Conservation (phyloP, 2,797 vertebrate genomes). For the Amniataba percoides region DNA sequence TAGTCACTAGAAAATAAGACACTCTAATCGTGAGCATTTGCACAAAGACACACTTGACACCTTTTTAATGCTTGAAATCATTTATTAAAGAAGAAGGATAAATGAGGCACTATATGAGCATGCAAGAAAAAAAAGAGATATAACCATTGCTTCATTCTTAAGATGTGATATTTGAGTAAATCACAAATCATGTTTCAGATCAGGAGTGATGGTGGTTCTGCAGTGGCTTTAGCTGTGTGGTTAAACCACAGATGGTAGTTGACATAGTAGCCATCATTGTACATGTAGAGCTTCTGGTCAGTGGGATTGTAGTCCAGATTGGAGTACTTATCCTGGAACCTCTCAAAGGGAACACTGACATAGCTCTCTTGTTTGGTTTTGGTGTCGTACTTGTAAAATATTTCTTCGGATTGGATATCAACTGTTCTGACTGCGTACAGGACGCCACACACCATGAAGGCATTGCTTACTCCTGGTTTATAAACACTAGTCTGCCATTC, state of each 20-base stretch:
- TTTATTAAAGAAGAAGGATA: conserved; percentile 67
- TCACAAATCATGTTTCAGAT: conserved; percentile 31
- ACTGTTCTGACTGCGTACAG: conserved; percentile 77
- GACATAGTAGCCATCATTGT: conserved; percentile 82
- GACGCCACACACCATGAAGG: conserved; percentile 84
- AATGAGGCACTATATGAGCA: neutral
- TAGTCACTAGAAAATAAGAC: neutral
- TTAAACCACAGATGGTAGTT: conserved; percentile 79
- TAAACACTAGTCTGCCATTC: conserved; percentile 75
- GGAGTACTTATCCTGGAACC: conserved; percentile 71
- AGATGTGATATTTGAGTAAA: neutral
- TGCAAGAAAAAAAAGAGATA: conserved; percentile 2
- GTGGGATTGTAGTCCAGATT: conserved; percentile 82
- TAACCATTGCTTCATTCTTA: conserved; percentile 13
- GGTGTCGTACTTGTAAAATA: conserved; percentile 83
- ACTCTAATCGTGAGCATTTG: conserved; percentile 1
- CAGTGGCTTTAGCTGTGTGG: conserved; percentile 53
- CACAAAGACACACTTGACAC: conserved; percentile 30
- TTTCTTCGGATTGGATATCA: conserved; percentile 77
- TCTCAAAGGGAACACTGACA: conserved; percentile 75
- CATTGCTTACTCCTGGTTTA: conserved; percentile 77
- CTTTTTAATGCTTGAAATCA: conserved; percentile 53
- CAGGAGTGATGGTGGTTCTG: neutral
- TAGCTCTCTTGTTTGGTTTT: conserved; percentile 73
- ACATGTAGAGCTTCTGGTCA: conserved; percentile 85